Conservation (phyloP, 2,797 vertebrate species). For the Notoglanidium macrostoma region DNA sequence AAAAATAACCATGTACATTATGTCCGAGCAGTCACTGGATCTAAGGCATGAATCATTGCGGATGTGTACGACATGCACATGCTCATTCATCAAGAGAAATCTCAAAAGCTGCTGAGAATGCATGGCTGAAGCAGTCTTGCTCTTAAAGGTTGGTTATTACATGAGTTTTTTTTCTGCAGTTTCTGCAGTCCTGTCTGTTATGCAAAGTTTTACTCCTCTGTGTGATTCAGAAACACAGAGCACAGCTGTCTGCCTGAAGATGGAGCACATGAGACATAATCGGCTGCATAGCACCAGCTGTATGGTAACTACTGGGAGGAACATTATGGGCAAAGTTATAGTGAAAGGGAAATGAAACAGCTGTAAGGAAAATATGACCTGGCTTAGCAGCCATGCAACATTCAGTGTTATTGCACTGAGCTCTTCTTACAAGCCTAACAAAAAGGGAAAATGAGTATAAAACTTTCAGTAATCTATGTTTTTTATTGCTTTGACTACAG, state of each 20-base stretch:
- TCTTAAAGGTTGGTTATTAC: conserved; percentile 14
- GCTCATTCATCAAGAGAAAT: conserved; percentile 14
- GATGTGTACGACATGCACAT: not conserved
- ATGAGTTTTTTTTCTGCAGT: not conserved
- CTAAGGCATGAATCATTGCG: not conserved
- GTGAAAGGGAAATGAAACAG: conserved; percentile 40
- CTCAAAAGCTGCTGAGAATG: conserved; percentile 11
- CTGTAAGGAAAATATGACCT: conserved; percentile 28
- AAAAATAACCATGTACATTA: not conserved
- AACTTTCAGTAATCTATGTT: not conserved
- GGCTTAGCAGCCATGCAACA: conserved; percentile 20
- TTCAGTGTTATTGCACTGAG: not conserved
- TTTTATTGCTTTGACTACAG: conserved; percentile 13
- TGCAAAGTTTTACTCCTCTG: conserved; percentile 2
- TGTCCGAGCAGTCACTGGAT: not conserved
- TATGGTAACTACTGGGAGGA: conserved; percentile 45
- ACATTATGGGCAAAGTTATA: conserved; percentile 4
- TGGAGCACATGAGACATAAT: conserved; percentile 50
- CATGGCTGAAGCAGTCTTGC: conserved; percentile 14
- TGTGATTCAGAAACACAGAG: conserved; percentile 13
- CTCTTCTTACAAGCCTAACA: not conserved
- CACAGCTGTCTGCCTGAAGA: conserved; percentile 48
- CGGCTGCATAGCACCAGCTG: conserved; percentile 24
- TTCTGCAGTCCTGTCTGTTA: conserved; percentile 15
- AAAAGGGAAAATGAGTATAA: not conserved